Conservation (phyloP, 2,888 invertebrate species). For the Platycheirus rosarum region DNA sequence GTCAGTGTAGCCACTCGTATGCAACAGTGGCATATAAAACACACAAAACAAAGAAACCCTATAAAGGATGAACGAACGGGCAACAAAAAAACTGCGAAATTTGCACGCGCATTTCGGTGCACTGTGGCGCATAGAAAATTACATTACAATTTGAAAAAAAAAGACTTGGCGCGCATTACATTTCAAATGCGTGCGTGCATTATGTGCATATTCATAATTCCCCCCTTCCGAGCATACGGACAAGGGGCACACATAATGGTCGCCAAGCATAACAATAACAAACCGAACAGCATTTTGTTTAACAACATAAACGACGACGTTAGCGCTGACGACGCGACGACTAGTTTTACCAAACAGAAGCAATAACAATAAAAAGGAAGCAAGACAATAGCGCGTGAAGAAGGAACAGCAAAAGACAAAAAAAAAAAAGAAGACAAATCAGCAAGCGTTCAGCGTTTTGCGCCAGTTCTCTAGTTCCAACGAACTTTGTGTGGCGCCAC, state of each 20-base stretch:
- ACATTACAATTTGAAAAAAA: not conserved
- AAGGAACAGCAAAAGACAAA: not conserved
- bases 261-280: conserved; percentile 66
- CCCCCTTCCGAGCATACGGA: conserved; percentile 21
- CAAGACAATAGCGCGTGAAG: conserved; percentile 51
- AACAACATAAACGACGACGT: conserved; percentile 32
- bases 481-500: conserved; percentile 68
- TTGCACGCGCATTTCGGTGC: conserved; percentile 21
- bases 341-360: conserved; percentile 17
- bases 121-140: conserved; percentile 18
- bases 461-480: conserved; percentile 30
- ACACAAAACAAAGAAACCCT: conserved; percentile 15
- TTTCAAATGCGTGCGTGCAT: conserved; percentile 52
- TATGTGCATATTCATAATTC: conserved; percentile 52
- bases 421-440: conserved; percentile 4
- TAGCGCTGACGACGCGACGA: conserved; percentile 8
- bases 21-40: not conserved
- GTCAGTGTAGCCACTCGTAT: conserved; percentile 12
- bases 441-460: conserved; percentile 22
- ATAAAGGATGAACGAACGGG: not conserved
- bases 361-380: conserved; percentile 51
- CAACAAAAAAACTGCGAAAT: conserved; percentile 34
- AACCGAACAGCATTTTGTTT: conserved; percentile 45
- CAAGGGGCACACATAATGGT: conserved; percentile 31
- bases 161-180: conserved; percentile 39